These are phyloP conservation scores for Mionectes olivaceus DNA, from an alignment of 2,797 vertebrate species.

Conservation along the genomic window DNA sequence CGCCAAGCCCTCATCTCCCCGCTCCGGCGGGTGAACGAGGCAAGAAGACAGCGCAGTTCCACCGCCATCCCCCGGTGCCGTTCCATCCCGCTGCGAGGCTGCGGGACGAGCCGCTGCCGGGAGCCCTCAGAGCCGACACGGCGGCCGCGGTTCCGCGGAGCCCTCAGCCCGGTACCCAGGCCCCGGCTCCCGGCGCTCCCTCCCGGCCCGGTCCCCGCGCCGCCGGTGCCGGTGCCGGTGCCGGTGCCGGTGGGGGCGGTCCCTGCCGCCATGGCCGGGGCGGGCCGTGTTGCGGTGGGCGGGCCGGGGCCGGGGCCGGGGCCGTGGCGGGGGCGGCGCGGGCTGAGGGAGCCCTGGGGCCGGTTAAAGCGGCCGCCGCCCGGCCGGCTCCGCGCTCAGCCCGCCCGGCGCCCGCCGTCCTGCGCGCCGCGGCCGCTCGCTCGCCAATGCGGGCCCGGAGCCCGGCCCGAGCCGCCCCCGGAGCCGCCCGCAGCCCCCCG, in stretches of 20 bases:
- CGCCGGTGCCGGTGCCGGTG: not conserved
- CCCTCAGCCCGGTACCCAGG: not conserved
- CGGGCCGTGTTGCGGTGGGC: not conserved
- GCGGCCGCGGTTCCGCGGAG: accelerated
- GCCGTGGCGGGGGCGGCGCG: not conserved
- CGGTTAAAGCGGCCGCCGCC: not conserved
- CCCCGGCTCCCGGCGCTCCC: not conserved
- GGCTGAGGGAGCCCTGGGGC: not conserved
- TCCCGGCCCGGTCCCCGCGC: not conserved
- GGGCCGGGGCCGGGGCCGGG: not conserved
- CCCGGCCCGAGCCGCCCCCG: slow-evolving; percentile 46
- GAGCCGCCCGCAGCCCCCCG: slow-evolving; percentile 44
- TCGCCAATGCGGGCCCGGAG: slow-evolving; percentile 62
- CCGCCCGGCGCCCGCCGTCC: not conserved
- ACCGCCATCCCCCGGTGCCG: not conserved
- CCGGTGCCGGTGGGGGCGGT: not conserved
- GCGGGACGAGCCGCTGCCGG: not conserved
- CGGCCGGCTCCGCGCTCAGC: not conserved
- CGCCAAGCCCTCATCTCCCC: not conserved
- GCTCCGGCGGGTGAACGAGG: not conserved
- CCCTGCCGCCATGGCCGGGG: not conserved
- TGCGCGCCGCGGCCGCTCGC: not conserved
- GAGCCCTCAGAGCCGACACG: not conserved
- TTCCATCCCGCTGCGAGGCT: not conserved
- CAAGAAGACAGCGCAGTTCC: not conserved